Conservation (phyloP, 2,113 vertebrate species). For the Lutjanus erythropterus region DNA sequence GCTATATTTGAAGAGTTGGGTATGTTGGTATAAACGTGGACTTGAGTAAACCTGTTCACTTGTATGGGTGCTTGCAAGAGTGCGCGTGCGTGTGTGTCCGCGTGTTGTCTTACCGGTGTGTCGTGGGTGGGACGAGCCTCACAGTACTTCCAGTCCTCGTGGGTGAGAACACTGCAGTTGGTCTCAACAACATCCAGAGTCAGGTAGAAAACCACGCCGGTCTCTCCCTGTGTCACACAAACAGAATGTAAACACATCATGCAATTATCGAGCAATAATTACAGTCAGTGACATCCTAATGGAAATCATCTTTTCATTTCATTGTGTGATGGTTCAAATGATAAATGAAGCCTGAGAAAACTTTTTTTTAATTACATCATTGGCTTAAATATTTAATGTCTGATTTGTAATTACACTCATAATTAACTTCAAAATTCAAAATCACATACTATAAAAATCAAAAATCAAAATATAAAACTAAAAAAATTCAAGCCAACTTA, state of each 20-base stretch:
- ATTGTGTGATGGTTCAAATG: neutral
- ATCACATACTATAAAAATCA: no score
- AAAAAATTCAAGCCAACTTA: no score
- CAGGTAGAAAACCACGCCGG: constrained; percentile 76
- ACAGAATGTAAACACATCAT: neutral
- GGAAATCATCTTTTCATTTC: neutral
- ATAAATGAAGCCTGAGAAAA: neutral
- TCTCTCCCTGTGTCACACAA: constrained; percentile 66
- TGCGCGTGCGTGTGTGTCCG: neutral
- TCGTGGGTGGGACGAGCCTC: constrained; percentile 48
- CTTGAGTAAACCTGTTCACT: neutral
- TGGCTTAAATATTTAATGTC: neutral
- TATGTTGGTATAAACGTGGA: neutral
- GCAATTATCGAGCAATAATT: neutral
- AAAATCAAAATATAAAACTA: no score
- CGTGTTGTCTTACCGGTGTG: constrained; percentile 67
- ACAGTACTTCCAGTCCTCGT: constrained; percentile 76
- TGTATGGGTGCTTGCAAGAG: neutral
- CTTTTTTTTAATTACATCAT: neutral
- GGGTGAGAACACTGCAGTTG: constrained; percentile 83
- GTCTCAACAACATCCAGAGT: constrained; percentile 84
- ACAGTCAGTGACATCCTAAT: neutral
- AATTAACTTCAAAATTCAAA: neutral
- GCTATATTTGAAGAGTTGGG: no score
- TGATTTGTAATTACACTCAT: neutral